Percentiles rank a stretch among this genome's conserved stretches.
phyloP scores from a whole-genome alignment of 2,113 vertebrate species.

The Megaleporinus macrocephalus region DNA sequence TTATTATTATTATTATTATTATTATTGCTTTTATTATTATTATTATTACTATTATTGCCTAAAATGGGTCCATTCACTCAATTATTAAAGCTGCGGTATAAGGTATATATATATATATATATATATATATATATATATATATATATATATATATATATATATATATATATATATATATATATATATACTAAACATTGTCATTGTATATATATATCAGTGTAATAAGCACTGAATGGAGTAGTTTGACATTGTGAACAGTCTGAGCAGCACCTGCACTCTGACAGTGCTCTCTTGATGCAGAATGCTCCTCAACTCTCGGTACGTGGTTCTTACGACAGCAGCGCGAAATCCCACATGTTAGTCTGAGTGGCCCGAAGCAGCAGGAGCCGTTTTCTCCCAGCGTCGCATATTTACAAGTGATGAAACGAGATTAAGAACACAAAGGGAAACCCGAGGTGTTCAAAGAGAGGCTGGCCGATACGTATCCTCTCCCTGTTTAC shows the following conservation, averaged over 20 bases:
- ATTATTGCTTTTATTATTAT: neutral
- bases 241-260: neutral
- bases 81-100: neutral
- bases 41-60: too few species aligned
- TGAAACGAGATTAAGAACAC: constrained; percentile 71
- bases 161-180: too few species aligned
- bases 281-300: neutral
- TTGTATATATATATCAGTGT: neutral
- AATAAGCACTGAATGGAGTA: neutral
- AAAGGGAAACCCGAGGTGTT: constrained; percentile 74
- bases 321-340: neutral
- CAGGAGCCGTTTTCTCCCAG: constrained; percentile 7
- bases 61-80: neutral
- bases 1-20: neutral
- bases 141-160: too few species aligned
- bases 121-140: too few species aligned
- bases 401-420: constrained; percentile 79
- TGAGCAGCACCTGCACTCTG: constrained; percentile 5
- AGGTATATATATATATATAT: neutral
- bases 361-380: constrained; percentile 22
- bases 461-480: constrained; percentile 63
- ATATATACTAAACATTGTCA: too few species aligned
- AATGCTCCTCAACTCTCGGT: constrained; percentile 10
- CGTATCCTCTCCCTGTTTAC: constrained; percentile 74
- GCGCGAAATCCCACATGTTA: neutral